phyloP scores from a whole-genome alignment of 2,888 invertebrate species.

The Troglohyphantes excavatus region DNA sequence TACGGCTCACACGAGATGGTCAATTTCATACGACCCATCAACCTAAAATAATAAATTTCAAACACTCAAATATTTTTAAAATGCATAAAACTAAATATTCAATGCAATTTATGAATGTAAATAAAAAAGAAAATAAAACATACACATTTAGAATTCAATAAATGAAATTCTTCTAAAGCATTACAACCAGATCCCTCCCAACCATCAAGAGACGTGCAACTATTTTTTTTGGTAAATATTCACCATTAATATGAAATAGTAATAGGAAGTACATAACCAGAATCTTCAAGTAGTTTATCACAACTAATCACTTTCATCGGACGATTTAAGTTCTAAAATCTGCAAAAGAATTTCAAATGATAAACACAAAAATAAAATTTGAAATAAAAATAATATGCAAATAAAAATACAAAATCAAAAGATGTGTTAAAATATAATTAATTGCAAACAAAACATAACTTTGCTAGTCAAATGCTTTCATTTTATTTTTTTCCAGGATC shows the following conservation, averaged over 20 bases:
- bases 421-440: neutral
- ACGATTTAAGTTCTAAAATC: conserved; percentile 8
- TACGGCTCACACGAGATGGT: conserved; percentile 51
- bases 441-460: neutral
- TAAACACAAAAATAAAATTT: neutral
- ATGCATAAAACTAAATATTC: neutral
- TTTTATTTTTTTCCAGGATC: too few relatives aligned
- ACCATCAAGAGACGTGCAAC: neutral
- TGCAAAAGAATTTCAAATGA: conserved; percentile 18
- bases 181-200: neutral
- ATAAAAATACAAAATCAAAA: neutral
- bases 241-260: conserved; percentile 13
- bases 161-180: neutral
- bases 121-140: conserved; percentile 8
- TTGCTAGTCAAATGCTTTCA: too few relatives aligned
- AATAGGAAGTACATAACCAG: neutral
- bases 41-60: conserved; percentile 48
- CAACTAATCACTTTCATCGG: conserved; percentile 16
- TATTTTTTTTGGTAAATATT: neutral
- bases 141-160: neutral
- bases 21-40: conserved; percentile 73
- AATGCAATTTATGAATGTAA: neutral
- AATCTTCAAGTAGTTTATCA: neutral
- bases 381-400: neutral
- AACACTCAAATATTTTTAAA: neutral